These are phyloP conservation scores for Myotis lucifugus DNA, from an alignment of 2,113 vertebrate genomes.

Conservation along the genomic window DNA sequence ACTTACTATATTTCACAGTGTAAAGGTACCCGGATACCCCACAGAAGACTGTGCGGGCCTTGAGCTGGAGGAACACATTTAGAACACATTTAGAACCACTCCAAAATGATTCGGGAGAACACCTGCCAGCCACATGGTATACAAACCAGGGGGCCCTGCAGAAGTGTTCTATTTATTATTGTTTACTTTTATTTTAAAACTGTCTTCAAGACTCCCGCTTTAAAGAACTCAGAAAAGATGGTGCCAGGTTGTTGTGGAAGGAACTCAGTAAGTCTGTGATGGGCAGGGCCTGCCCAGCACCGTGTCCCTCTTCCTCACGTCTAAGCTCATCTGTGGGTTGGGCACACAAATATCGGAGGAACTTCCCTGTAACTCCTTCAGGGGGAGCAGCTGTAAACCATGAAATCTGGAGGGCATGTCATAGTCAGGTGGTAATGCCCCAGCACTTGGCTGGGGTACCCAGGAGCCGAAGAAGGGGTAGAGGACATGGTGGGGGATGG, in stretches of 20 bases:
- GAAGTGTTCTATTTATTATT: neutral
- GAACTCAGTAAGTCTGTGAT: neutral
- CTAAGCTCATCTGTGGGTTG: neutral
- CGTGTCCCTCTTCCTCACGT: neutral
- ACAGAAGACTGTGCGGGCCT: rapidly evolving
- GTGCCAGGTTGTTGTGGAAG: neutral
- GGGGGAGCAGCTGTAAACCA: neutral
- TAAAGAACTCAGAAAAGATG: neutral
- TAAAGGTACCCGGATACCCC: neutral
- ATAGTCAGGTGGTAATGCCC: neutral
- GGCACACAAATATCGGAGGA: rapidly evolving
- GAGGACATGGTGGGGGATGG: neutral
- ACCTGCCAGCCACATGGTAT: neutral
- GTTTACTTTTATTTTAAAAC: neutral
- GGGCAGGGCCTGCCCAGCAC: rapidly evolving
- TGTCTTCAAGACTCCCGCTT: neutral
- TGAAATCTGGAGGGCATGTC: neutral
- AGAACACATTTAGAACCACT: neutral
- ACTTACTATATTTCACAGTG: neutral
- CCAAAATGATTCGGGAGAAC: rapidly evolving
- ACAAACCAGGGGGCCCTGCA: neutral
- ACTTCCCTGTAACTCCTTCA: neutral
- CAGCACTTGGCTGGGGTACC: neutral
- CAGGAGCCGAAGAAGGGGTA: neutral
- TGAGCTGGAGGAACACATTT: neutral